A percentile compares a stretch with the other conserved stretches of the same genome.
These are phyloP conservation scores for Coenobita brevimanus DNA, from an alignment of 1,140 invertebrate genomes.

Conservation along the genomic window DNA sequence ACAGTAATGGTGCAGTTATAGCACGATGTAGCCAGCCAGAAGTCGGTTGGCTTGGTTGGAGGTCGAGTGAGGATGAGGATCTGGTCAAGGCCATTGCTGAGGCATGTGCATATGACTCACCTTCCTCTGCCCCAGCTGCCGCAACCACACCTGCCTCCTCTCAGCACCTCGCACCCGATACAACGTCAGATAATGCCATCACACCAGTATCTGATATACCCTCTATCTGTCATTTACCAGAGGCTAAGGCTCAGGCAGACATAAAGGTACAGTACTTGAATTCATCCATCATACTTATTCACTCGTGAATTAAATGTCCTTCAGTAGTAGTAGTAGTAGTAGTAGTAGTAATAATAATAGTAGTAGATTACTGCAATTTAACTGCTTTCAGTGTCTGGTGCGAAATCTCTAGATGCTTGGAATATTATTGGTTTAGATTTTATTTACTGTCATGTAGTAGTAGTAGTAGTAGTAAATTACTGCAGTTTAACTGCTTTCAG, in stretches of 20 bases:
- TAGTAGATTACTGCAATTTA: no score
- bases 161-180: neutral
- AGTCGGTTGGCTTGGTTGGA: slow-evolving; percentile 94
- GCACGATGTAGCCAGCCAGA: slow-evolving; percentile 94
- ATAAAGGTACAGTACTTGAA: slow-evolving; percentile 54
- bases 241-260: slow-evolving; percentile 67
- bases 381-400: no score
- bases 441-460: no score
- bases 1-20: slow-evolving; percentile 90
- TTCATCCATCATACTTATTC: no score
- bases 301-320: no score
- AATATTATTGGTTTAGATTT: no score
- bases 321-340: no score
- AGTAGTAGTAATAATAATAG: no score
- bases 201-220: slow-evolving; percentile 61
- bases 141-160: slow-evolving; percentile 22
- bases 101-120: slow-evolving; percentile 84
- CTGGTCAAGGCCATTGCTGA: slow-evolving; percentile 87
- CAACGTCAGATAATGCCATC: slow-evolving; percentile 44
- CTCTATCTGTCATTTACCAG: slow-evolving; percentile 67
- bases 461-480: no score
- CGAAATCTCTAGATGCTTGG: no score
- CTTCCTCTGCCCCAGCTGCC: slow-evolving; percentile 19
- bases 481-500: no score
- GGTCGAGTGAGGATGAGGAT: slow-evolving; percentile 90